Evolutionary conservation across 2,113 vertebrate genomes (phyloP).

Genomic region (Patagioenas fasciata): DNA sequence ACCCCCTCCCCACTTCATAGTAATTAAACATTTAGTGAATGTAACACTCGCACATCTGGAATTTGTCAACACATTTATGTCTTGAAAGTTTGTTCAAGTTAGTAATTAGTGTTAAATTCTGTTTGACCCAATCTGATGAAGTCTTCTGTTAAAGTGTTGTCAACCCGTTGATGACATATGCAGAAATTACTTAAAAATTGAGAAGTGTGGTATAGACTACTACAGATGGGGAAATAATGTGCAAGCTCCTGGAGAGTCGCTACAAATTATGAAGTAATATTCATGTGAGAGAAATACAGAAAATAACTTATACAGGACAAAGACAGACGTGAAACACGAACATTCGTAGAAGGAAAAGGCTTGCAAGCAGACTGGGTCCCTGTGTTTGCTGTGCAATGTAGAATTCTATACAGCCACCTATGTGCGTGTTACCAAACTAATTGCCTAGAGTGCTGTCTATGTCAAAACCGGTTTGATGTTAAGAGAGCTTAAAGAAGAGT

Average conservation of each 20-base stretch:
- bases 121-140: neutral
- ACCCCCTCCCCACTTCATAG: neutral
- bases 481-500: neutral
- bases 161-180: neutral
- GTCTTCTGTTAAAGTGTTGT: neutral
- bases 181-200: neutral
- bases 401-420: rapidly evolving
- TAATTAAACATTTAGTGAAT: neutral
- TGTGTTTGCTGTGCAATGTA: rapidly evolving
- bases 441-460: too few species aligned
- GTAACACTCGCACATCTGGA: neutral
- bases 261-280: neutral
- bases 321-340: neutral
- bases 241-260: neutral
- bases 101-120: neutral
- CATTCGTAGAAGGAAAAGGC: neutral
- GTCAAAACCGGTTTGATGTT: neutral
- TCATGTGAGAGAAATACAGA: neutral
- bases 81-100: neutral
- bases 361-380: neutral
- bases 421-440: neutral
- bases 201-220: neutral
- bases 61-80: neutral
- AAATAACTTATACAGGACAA: neutral
- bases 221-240: neutral